phyloP scores from a whole-genome alignment of 2,888 invertebrate genomes.

The Margaritifera margaritifera region DNA sequence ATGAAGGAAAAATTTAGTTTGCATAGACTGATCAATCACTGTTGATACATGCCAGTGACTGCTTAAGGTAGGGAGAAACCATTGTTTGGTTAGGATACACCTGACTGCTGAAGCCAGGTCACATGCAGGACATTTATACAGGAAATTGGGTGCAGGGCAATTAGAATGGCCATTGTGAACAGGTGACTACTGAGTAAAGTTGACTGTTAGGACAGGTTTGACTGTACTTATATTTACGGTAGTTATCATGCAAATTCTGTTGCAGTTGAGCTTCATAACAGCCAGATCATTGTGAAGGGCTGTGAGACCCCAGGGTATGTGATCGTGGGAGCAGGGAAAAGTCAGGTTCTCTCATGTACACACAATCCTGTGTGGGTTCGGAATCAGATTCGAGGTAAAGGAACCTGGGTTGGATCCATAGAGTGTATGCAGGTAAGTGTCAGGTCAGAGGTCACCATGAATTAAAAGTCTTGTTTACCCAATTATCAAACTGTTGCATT shows the following conservation, averaged over 20 bases:
- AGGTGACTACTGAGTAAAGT: background rate
- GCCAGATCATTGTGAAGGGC: slow-evolving; percentile 91
- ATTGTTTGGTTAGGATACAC: too few relatives aligned
- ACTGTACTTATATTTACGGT: too few relatives aligned
- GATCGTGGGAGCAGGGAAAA: slow-evolving; percentile 95
- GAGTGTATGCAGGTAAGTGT: slow-evolving; percentile 90
- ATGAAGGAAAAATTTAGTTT: too few relatives aligned
- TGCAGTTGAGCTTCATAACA: slow-evolving; percentile 88
- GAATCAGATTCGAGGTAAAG: slow-evolving; percentile 90
- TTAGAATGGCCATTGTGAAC: background rate
- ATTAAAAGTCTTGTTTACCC: background rate
- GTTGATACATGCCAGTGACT: too few relatives aligned
- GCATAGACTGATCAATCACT: too few relatives aligned
- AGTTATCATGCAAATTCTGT: slow-evolving; percentile 10
- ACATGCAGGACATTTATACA: too few relatives aligned
- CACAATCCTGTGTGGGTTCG: slow-evolving; percentile 93
- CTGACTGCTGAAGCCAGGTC: too few relatives aligned
- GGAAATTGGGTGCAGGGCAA: too few relatives aligned
- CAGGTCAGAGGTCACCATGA: background rate
- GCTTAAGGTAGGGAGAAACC: too few relatives aligned
- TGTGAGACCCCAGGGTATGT: slow-evolving; percentile 98
- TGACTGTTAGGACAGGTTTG: background rate
- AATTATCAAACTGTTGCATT: background rate
- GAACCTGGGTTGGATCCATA: slow-evolving; percentile 94
- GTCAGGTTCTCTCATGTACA: slow-evolving; percentile 91